Conservation (phyloP, 2,888 invertebrate genomes). For the Tholera decimalis region DNA sequence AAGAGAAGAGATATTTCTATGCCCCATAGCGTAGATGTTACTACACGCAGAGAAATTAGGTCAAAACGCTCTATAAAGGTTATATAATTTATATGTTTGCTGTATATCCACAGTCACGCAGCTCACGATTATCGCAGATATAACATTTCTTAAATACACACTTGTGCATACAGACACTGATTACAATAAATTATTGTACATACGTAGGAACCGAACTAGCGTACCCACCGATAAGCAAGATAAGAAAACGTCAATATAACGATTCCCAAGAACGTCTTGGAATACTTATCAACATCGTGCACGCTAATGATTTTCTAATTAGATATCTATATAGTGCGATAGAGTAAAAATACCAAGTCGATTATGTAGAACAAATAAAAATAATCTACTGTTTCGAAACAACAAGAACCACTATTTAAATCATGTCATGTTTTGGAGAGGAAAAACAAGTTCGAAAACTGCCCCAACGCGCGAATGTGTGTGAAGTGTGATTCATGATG, state of each 20-base stretch:
- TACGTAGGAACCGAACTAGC: conserved; percentile 30
- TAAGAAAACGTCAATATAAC: conserved; percentile 50
- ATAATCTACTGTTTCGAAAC: conserved; percentile 4
- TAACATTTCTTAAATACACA: conserved; percentile 39
- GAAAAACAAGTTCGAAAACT: conserved; percentile 54
- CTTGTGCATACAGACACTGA: conserved; percentile 33
- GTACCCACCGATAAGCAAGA: conserved; percentile 53
- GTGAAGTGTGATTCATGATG: conserved; percentile 46
- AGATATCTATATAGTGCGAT: conserved; percentile 17
- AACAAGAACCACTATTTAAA: conserved; percentile 15
- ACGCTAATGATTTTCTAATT: conserved; percentile 57
- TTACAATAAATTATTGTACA: conserved; percentile 54
- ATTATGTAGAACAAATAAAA: conserved; percentile 26
- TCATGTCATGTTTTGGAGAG: conserved; percentile 48
- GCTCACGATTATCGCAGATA: conserved; percentile 37
- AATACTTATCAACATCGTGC: conserved; percentile 37
- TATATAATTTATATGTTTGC: conserved; percentile 32
- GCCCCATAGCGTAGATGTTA: not conserved
- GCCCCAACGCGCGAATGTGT: conserved; percentile 24
- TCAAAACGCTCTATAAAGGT: conserved; percentile 23
- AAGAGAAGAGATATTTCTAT: not conserved
- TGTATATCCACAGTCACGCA: conserved; percentile 20
- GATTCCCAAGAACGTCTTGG: conserved; percentile 29
- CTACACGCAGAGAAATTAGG: conserved; percentile 31
- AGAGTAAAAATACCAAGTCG: conserved; percentile 7